A percentile compares a stretch with the other conserved stretches of the same genome.
These are phyloP conservation scores for Irena cyanogastra DNA, from an alignment of 2,113 vertebrate genomes.

Conservation along the genomic window DNA sequence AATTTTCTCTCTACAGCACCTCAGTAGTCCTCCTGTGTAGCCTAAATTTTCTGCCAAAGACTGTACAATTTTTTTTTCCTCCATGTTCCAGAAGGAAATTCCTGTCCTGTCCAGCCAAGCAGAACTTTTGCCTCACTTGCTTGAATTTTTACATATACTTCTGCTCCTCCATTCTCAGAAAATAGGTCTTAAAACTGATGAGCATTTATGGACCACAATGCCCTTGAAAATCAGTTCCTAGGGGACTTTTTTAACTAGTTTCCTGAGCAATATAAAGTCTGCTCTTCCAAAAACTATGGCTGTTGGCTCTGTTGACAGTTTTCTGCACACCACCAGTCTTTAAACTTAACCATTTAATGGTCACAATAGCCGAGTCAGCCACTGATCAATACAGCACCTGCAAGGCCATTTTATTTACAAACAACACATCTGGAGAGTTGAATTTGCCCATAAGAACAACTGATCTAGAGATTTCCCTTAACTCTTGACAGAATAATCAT, in stretches of 20 bases:
- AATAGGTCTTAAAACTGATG: background rate
- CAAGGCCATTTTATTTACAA: background rate
- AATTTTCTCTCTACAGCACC: background rate
- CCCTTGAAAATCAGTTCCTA: background rate
- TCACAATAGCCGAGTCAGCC: background rate
- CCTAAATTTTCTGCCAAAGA: background rate
- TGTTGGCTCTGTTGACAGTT: background rate
- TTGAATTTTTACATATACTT: background rate
- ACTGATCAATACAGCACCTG: background rate
- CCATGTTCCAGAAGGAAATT: background rate
- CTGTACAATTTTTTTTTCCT: background rate
- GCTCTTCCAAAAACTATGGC: background rate
- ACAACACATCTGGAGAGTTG: background rate
- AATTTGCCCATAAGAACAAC: background rate
- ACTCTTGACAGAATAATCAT: background rate
- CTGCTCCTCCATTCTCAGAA: background rate
- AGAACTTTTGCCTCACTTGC: fast-evolving
- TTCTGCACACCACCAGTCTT: background rate
- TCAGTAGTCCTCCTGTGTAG: background rate
- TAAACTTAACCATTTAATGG: background rate
- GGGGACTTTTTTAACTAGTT: background rate
- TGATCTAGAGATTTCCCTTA: background rate
- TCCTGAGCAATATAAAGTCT: background rate
- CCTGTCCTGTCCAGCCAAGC: background rate
- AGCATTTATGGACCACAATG: background rate